Conservation (phyloP, 2,113 vertebrate genomes). For the Geococcyx californianus region DNA sequence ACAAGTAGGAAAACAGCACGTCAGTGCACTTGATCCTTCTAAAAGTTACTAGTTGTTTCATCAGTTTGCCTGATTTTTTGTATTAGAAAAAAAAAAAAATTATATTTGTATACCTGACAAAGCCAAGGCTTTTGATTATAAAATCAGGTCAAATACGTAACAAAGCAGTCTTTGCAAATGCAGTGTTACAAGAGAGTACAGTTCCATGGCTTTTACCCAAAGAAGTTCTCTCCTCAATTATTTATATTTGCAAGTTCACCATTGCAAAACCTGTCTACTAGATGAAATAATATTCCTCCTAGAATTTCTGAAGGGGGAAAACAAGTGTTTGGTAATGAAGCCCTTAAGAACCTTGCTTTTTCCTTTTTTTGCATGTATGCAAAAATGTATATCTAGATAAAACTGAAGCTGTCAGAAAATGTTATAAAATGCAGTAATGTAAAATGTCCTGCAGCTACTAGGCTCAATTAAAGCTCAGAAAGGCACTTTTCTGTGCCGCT, state of each 20-base stretch:
- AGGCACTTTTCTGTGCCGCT: conserved; percentile 25
- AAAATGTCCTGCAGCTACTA: conserved; percentile 25
- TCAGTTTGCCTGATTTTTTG: background rate
- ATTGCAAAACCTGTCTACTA: conserved; percentile 51
- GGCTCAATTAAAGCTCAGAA: conserved; percentile 14
- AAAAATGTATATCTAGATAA: conserved; percentile 39
- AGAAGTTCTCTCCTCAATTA: conserved; percentile 48
- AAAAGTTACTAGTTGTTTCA: background rate
- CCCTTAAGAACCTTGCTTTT: conserved; percentile 43
- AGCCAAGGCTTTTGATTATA: background rate
- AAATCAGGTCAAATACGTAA: conserved; percentile 6
- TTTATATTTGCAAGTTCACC: conserved; percentile 57
- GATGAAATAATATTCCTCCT: conserved; percentile 57
- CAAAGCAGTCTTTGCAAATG: conserved; percentile 20
- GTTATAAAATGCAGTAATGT: conserved; percentile 17
- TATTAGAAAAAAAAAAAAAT: background rate
- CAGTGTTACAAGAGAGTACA: background rate
- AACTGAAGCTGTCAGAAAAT: conserved; percentile 44
- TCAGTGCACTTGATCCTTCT: background rate
- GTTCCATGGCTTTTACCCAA: conserved; percentile 50
- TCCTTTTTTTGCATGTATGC: background rate
- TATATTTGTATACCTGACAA: background rate
- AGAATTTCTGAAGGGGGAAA: conserved; percentile 52
- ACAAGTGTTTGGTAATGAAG: conserved; percentile 51
- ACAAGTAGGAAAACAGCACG: background rate